Conservation (phyloP, 2,113 vertebrate species). For the Tonatia bakeri region DNA sequence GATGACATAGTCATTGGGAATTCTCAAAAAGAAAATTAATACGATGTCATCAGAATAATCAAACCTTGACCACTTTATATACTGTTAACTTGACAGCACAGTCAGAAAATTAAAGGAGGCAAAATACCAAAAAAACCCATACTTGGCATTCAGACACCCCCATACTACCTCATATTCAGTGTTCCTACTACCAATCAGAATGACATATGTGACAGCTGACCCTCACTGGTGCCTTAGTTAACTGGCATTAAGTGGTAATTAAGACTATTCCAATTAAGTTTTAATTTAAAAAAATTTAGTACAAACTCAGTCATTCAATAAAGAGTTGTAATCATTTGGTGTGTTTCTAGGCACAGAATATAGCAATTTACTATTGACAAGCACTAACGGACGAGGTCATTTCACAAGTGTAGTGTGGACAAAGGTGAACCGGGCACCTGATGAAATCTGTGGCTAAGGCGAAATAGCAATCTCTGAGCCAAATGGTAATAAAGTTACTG, state of each 20-base stretch:
- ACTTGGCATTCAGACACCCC: constrained; percentile 74
- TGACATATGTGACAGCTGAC: constrained; percentile 74
- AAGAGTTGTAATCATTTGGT: constrained; percentile 80
- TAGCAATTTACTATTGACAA: constrained; percentile 91
- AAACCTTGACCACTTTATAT: constrained; percentile 65
- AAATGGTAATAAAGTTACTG: constrained; percentile 97
- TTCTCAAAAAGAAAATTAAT: constrained; percentile 71
- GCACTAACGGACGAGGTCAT: constrained; percentile 92
- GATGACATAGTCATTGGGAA: not conserved
- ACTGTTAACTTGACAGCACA: constrained; percentile 79
- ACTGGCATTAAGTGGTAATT: constrained; percentile 85
- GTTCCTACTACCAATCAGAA: constrained; percentile 78
- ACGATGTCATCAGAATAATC: constrained; percentile 68
- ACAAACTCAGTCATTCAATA: constrained; percentile 84
- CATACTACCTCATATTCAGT: constrained; percentile 68
- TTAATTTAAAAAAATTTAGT: constrained; percentile 84
- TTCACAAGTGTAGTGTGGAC: constrained; percentile 91
- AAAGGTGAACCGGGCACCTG: constrained; percentile 98
- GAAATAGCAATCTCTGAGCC: constrained; percentile 97
- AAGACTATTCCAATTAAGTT: constrained; percentile 85
- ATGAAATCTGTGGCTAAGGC: constrained; percentile 98
- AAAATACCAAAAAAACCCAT: constrained; percentile 67
- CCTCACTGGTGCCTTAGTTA: constrained; percentile 80
- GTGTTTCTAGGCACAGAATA: constrained; percentile 82
- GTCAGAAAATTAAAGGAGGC: constrained; percentile 54